Evolutionary conservation across 2,113 vertebrate genomes (phyloP).

Genomic region (Upupa epops): DNA sequence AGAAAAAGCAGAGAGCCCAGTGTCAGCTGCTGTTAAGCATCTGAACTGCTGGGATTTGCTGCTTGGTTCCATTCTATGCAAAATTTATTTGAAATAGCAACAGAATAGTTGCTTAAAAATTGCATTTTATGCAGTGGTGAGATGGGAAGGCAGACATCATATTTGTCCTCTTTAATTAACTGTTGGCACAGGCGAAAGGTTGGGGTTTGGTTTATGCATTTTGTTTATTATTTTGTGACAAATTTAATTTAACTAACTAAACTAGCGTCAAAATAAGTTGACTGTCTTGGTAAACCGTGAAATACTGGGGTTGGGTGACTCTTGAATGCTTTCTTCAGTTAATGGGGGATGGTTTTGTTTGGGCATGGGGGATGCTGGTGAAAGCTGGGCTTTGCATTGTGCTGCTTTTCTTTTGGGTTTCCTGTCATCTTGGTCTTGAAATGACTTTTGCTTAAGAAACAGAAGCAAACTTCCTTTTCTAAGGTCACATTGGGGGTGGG

Average conservation of each 20-base stretch:
- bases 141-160: neutral
- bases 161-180: neutral
- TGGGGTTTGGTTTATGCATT: neutral
- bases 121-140: neutral
- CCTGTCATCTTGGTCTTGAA: neutral
- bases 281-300: neutral
- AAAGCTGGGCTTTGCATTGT: neutral
- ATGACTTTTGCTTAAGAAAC: neutral
- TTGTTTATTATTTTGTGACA: neutral
- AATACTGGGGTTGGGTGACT: neutral
- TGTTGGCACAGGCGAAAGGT: neutral
- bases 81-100: neutral
- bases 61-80: neutral
- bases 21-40: neutral
- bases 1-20: neutral
- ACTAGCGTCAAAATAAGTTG: neutral
- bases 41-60: neutral
- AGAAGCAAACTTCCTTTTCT: neutral
- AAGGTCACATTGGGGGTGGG: neutral
- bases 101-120: neutral
- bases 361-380: neutral
- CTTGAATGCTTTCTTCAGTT: neutral
- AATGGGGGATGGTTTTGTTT: neutral
- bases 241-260: neutral
- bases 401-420: neutral